Evolutionary conservation across 2,113 vertebrate genomes (phyloP).

Genomic region (Rhipidura dahli): DNA sequence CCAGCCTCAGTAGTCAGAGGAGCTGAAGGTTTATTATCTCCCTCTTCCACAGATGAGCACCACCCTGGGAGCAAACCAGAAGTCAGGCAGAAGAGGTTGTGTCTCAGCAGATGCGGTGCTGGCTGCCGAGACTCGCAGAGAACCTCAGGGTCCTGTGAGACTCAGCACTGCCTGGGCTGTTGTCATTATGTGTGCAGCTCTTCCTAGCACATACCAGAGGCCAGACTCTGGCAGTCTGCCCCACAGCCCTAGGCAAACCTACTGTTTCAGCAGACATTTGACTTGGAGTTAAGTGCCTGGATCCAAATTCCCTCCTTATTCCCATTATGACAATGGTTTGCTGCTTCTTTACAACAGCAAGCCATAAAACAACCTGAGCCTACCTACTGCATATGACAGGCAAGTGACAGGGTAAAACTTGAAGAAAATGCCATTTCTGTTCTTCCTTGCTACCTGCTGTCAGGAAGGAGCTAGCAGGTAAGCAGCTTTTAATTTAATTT

Average conservation of each 20-base stretch:
- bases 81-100: neutral
- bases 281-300: neutral
- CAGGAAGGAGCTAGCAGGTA: neutral
- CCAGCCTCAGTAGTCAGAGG: neutral
- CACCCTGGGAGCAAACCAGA: neutral
- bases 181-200: neutral
- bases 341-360: neutral
- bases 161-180: neutral
- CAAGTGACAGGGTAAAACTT: neutral
- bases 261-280: neutral
- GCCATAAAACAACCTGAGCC: neutral
- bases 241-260: neutral
- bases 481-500: constrained; percentile 30
- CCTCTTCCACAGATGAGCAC: neutral
- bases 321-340: neutral
- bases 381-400: neutral
- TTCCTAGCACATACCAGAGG: neutral
- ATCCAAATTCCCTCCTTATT: neutral
- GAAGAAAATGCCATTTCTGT: neutral
- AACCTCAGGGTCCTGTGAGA: neutral
- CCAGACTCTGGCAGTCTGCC: neutral
- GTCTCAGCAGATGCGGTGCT: neutral
- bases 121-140: neutral
- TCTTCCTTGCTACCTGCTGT: neutral
- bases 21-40: neutral